phyloP scores from a whole-genome alignment of 2,797 vertebrate genomes.

The Selene dorsalis region DNA sequence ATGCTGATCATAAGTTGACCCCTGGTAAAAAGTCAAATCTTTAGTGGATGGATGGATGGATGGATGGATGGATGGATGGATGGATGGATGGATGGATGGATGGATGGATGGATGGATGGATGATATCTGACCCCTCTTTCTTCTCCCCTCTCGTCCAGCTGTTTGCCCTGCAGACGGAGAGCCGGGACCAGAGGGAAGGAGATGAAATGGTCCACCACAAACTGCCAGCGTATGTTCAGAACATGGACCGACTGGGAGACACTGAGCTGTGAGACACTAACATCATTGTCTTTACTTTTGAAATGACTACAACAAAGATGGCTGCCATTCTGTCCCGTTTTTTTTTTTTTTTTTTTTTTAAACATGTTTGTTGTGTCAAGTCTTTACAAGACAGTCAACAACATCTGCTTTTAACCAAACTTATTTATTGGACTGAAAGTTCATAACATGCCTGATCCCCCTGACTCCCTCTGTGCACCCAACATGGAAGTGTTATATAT shows the following conservation, averaged over 20 bases:
- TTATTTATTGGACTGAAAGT: neutral
- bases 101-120: neutral
- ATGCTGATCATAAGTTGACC: no score
- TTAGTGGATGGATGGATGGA: no score
- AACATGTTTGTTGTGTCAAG: neutral
- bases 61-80: neutral
- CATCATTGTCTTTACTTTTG: slow-evolving; percentile 62
- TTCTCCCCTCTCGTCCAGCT: slow-evolving; percentile 79
- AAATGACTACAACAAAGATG: slow-evolving; percentile 39
- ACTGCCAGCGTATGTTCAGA: slow-evolving; percentile 93
- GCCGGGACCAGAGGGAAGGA: slow-evolving; percentile 84
- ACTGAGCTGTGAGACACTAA: slow-evolving; percentile 93
- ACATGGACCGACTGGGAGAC: slow-evolving; percentile 97
- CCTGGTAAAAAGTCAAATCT: no score
- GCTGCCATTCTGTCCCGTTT: slow-evolving; percentile 40
- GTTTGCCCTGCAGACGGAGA: slow-evolving; percentile 92
- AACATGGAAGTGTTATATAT: neutral
- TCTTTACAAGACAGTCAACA: neutral
- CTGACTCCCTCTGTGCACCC: neutral
- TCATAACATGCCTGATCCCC: neutral
- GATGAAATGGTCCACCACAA: slow-evolving; percentile 90
- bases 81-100: neutral
- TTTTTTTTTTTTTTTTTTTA: neutral
- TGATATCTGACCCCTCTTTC: slow-evolving; percentile 1
- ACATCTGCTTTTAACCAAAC: slow-evolving; percentile 1